A percentile compares a stretch with the other conserved stretches of the same genome.
Evolutionary conservation across 2,113 vertebrate genomes (phyloP).

Genomic region (Serilophus lunatus): DNA sequence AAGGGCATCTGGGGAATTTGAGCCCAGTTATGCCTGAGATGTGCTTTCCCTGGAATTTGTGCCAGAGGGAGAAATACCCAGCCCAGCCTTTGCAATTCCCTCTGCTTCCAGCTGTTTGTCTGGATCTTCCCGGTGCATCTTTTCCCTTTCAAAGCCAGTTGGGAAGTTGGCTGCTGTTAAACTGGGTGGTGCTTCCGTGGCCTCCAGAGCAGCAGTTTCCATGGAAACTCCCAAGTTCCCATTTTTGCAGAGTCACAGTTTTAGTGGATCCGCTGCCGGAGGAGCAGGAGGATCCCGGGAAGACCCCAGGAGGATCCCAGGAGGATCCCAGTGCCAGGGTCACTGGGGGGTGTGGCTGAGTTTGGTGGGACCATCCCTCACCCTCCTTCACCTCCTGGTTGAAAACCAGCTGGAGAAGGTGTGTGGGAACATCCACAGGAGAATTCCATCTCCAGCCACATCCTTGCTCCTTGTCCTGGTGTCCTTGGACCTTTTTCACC

Average conservation of each 20-base stretch:
- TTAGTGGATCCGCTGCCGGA: background rate
- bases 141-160: background rate
- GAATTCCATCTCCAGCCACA: background rate
- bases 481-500: background rate
- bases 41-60: background rate
- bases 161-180: background rate
- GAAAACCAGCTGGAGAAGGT: background rate
- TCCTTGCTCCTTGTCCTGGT: background rate
- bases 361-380: background rate
- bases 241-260: background rate
- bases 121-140: background rate
- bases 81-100: background rate
- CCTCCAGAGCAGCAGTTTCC: background rate
- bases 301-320: background rate
- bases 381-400: background rate
- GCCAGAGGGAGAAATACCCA: background rate
- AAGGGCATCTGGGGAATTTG: background rate
- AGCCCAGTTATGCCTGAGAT: fast-evolving
- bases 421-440: background rate
- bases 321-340: background rate
- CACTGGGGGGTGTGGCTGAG: fast-evolving
- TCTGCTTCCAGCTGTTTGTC: background rate
- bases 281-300: background rate
- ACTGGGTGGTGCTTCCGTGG: background rate
- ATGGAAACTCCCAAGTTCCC: background rate